Evolutionary conservation across 1,140 invertebrate species (phyloP).

Genomic region (Andricus grossulariae): DNA sequence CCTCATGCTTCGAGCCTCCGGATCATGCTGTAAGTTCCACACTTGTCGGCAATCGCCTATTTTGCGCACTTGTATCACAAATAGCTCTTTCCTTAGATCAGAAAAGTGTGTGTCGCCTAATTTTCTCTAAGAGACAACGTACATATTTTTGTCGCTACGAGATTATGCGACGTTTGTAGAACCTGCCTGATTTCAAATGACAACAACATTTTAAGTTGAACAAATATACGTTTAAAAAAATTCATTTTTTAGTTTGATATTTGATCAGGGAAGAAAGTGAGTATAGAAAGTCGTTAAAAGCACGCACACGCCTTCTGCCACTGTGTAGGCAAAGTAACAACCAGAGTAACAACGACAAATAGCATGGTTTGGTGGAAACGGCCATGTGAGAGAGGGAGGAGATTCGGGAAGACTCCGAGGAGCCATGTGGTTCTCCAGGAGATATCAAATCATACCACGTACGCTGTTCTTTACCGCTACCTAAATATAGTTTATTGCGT

Average conservation of each 20-base stretch:
- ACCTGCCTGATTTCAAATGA: too few relatives aligned
- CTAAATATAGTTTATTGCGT: conserved; percentile 75
- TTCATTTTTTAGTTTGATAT: background rate
- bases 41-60: too few relatives aligned
- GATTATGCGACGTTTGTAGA: too few relatives aligned
- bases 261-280: background rate
- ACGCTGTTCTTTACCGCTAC: conserved; percentile 62
- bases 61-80: too few relatives aligned
- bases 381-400: conserved; percentile 29
- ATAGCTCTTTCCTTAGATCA: too few relatives aligned
- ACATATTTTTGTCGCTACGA: too few relatives aligned
- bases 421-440: conserved; percentile 72
- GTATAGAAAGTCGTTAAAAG: conserved; percentile 1
- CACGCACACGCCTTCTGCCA: background rate
- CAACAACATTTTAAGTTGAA: too few relatives aligned
- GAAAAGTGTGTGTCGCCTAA: too few relatives aligned
- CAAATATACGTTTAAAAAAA: too few relatives aligned
- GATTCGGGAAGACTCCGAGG: conserved; percentile 52
- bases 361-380: conserved; percentile 19
- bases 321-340: conserved; percentile 2
- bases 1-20: too few relatives aligned
- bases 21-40: too few relatives aligned
- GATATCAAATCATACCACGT: conserved; percentile 73
- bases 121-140: too few relatives aligned
- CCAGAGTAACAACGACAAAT: conserved; percentile 13